phyloP scores from a whole-genome alignment of 1,140 invertebrate genomes.

The Bombus vancouverensis region DNA sequence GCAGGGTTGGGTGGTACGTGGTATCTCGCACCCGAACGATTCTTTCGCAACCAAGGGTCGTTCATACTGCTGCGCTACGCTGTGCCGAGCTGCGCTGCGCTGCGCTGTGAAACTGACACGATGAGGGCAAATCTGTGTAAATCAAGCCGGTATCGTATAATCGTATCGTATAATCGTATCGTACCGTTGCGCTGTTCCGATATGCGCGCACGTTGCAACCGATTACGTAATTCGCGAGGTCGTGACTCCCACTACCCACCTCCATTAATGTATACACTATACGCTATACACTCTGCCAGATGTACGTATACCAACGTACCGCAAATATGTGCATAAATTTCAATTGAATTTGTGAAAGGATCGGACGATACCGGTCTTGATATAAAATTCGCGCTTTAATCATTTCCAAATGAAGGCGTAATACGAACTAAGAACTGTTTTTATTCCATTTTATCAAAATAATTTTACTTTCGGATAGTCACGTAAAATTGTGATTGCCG shows the following conservation, averaged over 20 bases:
- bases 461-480: too few species aligned
- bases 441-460: background rate
- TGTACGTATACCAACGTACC: conserved; percentile 18
- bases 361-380: background rate
- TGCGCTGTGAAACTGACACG: too few species aligned
- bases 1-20: conserved; percentile 7
- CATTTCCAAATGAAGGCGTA: background rate
- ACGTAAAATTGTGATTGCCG: too few species aligned
- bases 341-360: background rate
- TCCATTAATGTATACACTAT: conserved; percentile 44
- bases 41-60: conserved; percentile 12
- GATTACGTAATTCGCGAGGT: conserved; percentile 65
- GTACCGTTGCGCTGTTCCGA: conserved; percentile 16
- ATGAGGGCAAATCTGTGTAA: conserved; percentile 34
- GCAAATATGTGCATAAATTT: conserved; percentile 13
- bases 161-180: conserved; percentile 22
- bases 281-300: conserved; percentile 1
- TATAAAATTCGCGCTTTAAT: background rate
- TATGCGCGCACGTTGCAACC: conserved; percentile 50
- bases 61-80: background rate
- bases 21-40: background rate
- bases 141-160: conserved; percentile 43
- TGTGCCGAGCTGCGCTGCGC: too few species aligned
- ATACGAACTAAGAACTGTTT: background rate
- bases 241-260: conserved; percentile 57